Base-by-base conservation (phyloP, 2,888 invertebrate genomes). In the Mycalesis mineus region DNA sequence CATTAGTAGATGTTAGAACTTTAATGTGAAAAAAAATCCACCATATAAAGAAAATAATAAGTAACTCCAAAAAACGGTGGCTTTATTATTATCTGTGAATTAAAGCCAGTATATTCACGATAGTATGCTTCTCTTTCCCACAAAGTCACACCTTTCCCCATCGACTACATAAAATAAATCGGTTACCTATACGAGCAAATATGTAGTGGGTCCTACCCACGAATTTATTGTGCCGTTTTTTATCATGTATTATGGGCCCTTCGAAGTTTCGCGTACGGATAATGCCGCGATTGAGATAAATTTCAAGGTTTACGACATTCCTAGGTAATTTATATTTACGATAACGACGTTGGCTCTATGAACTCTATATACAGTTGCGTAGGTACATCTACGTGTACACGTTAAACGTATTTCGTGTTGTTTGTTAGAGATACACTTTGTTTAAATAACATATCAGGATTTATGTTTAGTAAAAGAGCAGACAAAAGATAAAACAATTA, bases 231-330 rank as follows among this genome's bases (percentile, higher is more conserved):
- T 41, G 15, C 28, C 51, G 42, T 42, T 53, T 44, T 53, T 53
- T 53, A 53, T 44, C 44, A 37, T 33, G 44, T 45, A 44, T 53
- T 53, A 53, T 44, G 53, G 53, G 45, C 44, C 45, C 33, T 45
- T 53, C 53, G 53, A 37, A 45, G 44, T 45, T 53, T 37, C 53
- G 37, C 53, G 53, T 42, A 42, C 13, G 53, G 44, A 45, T 53
- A 45, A 45, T 37, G 37, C 44, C 44, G 11, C 44, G 44, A 28
- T 53, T 44, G 53, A 58, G 55, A 58, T 58, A 58, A 58, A 58
- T 55, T 55, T 55, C 55, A 53, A 55, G 58, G 58, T 55, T 58
- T 58, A 58, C 55, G 58, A 55, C 58, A 49, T 41, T 58, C 55
- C 44, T 39, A 50, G 49, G 55, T 50, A 50, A 58, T 58, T 58